Evolutionary conservation across 2,797 vertebrate species (phyloP), one percentile per base, ranked within the genome.

Genomic region (Ibycter americanus): DNA sequence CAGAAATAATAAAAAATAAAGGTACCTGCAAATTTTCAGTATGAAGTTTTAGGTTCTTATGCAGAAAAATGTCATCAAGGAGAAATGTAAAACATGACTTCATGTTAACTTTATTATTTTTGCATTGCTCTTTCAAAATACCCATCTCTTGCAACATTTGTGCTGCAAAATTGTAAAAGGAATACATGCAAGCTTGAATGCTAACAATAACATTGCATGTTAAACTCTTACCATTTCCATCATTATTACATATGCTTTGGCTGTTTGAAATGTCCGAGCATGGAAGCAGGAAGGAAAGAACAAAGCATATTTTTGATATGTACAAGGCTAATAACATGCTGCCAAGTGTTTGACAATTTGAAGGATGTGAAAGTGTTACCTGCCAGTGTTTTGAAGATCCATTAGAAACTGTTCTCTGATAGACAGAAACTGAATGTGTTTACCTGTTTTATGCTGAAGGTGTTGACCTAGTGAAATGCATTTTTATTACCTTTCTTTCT

Each of bases 401-500:
- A 16, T 86, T 87, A 80, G 52, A 89, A 73, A 49, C 44, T 46
- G 16, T 25, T 78, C 34, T 62, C 20, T 77, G 72, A 79, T 22
- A 72, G 51, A 67, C 34, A 89, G 68, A 95, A 93, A 74, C 15
- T 23, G 47, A 73, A 72, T 27, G 3, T 34, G 16, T 81, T 93
- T 83, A 34, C 36, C 56, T 62, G 32, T 63, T 94, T 72, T 72
- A 20, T 82, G 80, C 65, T 56, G 90, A 83, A 89, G 59, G 32
- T 92, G 51, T 72, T 93, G 79, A 95, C 56, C 71, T 55, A 76
- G 21, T 59, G 58, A 94, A 96, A 95, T 40, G 15, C 20, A 61
- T 81, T 93, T 93, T 87, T 91, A 78, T 88, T 85, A 63, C 9
- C 38, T 89, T 88, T 26, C 31, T 80, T 96, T 74, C 65, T 80